Base-by-base conservation (phyloP, 2,888 invertebrate genomes). In the Hydroisotoma schaefferi region DNA sequence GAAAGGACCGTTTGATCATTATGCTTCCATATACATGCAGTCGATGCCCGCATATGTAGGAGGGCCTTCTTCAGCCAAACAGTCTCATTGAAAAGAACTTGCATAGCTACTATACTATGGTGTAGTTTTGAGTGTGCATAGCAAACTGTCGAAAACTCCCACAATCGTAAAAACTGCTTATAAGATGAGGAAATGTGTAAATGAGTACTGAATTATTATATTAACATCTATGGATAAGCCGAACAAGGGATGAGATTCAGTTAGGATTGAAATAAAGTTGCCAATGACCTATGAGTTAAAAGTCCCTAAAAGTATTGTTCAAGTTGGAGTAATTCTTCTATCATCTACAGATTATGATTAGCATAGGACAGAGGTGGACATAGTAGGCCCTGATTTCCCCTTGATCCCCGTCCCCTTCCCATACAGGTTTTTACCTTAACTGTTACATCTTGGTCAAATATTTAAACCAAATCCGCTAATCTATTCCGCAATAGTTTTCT, bases 381-480 rank as follows among this genome's bases (percentile, higher is more conserved):
- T 37, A 22, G 43, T 54, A 38, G 28, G 28, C 43, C 18, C 27
- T 56, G 23, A 48, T 49, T 37, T 40, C 57, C 57, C 53, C 28
- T 23, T 57, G 20, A 33, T 52, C 22, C 29, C 52, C n/a, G n/a
- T n/a, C n/a, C n/a, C 25, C 47, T 27, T 49, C 53, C 53, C 53
- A 59, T 54, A 55, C 59, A 43, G 49, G 55, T 59, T 59, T 49
- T 44, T 28, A 37, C 12, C n/a, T 52, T 56, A 51, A 55, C 60
- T 55, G 55, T 51, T 44, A 29, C 51, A 46, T 43, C 37, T 52
- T 55, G 38, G 52, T 37, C 60, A 46, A 52, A 55, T 60, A 60
- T 60, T 60, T 65, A 68, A 68, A 59, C 63, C 62, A 52, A 52
- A 62, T 68, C 65, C 59, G 59, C 63, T 61, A 59, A 55, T 28